Evolutionary conservation across 2,888 invertebrate species (phyloP), one percentile per base, ranked within the genome.

Genomic region (Erebia palarica): DNA sequence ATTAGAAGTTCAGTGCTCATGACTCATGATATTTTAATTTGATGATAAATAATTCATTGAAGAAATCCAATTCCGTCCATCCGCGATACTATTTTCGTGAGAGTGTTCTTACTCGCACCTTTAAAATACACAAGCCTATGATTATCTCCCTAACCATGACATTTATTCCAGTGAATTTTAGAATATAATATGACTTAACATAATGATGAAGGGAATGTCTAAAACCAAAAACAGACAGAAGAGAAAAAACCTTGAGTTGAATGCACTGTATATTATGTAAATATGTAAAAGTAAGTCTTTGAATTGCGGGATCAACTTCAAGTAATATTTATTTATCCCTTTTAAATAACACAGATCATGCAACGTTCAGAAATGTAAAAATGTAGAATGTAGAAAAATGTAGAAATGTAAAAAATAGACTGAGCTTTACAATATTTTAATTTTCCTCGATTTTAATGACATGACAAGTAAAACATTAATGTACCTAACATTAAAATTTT

Each of bases 21-120:
- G 1, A 27, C 27, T 27, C 27, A 27, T 27, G 27, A 27, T 27
- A 27, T 27, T 16, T 58, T 11, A 27, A 27, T 27, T 58, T 58
- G 14, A 13, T 58, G 14, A 5, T 5, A 13, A 44, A 63, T 47
- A 51, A 36, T 65, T 65, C 16, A 16, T 21, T 55, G 10, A 44
- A 66, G 49, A 16, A 47, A 58, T 47, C 27, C 67, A 58, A 67
- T 49, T 67, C 67, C 67, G 67, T 67, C 67, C 67, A 67, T n/a
- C 27, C 27, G 58, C 49, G 21, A 49, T 49, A 27, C 59, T 67
- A 13, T 36, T 67, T 65, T 36, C 51, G 49, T 47, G 14, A 7
- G 16, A 44, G 16, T 44, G 36, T 7, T 7, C 36, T 36, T 7
- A 36, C 36, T 36, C 36, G 36, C 36, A 36, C 36, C 36, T 36